Conservation (phyloP, 2,113 vertebrate species). For the Accipiter virgatus region DNA sequence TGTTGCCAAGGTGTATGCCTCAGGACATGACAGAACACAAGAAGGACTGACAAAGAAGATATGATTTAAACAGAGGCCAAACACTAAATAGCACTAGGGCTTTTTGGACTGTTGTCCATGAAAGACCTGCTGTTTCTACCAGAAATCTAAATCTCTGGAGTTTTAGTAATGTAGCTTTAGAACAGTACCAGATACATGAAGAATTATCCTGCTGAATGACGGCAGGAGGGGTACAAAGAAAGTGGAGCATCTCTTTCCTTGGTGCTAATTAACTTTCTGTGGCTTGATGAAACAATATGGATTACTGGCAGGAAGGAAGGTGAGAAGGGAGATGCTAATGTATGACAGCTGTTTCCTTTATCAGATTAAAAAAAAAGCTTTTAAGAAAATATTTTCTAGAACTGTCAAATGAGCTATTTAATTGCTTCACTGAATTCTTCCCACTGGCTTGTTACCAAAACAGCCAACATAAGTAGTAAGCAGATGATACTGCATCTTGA, state of each 20-base stretch:
- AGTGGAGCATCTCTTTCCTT: not conserved
- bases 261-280: not conserved
- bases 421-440: not conserved
- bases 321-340: not conserved
- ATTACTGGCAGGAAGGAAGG: not conserved
- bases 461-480: not conserved
- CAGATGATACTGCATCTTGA: not conserved
- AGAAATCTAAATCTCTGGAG: not conserved
- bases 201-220: not conserved
- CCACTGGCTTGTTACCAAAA: not conserved
- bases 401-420: not conserved
- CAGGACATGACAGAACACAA: not conserved
- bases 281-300: not conserved
- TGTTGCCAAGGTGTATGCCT: slow-evolving; percentile 13
- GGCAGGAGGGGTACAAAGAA: not conserved
- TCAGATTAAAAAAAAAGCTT: not conserved
- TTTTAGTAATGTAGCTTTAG: not conserved
- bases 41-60: not conserved
- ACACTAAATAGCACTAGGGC: not conserved
- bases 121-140: not conserved
- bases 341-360: not conserved
- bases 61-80: not conserved
- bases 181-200: not conserved
- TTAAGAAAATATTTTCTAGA: not conserved
- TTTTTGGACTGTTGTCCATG: not conserved